phyloP scores from a whole-genome alignment of 2,113 vertebrate genomes.

The Barnardius zonarius region DNA sequence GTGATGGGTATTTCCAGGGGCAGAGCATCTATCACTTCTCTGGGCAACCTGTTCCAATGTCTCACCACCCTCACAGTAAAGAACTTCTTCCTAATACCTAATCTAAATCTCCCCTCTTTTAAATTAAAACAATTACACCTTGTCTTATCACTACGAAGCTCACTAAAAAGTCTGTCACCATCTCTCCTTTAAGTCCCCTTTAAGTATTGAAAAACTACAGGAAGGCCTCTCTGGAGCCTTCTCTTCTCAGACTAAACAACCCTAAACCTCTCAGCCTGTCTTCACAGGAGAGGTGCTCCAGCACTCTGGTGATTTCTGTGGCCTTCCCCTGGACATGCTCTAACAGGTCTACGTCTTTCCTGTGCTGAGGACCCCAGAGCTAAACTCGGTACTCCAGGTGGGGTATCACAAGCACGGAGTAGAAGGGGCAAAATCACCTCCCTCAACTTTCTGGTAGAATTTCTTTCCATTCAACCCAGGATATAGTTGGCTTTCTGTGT shows the following conservation, averaged over 20 bases:
- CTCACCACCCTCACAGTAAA: neutral
- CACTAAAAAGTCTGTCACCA: no score
- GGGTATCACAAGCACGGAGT: neutral
- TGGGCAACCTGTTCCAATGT: neutral
- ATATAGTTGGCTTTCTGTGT: neutral
- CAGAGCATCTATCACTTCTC: neutral
- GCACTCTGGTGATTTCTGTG: neutral
- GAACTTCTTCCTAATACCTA: neutral
- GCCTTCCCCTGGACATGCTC: neutral
- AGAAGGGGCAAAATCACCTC: neutral
- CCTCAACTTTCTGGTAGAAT: neutral
- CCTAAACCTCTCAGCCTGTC: neutral
- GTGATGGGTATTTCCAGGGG: neutral
- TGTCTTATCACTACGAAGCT: fast-evolving
- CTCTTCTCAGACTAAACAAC: neutral
- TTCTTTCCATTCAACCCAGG: neutral
- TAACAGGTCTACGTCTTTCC: neutral
- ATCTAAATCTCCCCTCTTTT: neutral
- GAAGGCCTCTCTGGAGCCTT: neutral
- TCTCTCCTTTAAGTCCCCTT: neutral
- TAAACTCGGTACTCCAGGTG: neutral
- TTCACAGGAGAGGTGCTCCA: neutral
- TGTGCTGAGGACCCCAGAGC: neutral
- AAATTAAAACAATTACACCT: neutral
- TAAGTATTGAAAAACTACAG: neutral